A percentile compares a stretch with the other conserved stretches of the same genome.
Evolutionary conservation across 2,888 invertebrate species (phyloP).

Genomic region (Aethes cnicana): DNA sequence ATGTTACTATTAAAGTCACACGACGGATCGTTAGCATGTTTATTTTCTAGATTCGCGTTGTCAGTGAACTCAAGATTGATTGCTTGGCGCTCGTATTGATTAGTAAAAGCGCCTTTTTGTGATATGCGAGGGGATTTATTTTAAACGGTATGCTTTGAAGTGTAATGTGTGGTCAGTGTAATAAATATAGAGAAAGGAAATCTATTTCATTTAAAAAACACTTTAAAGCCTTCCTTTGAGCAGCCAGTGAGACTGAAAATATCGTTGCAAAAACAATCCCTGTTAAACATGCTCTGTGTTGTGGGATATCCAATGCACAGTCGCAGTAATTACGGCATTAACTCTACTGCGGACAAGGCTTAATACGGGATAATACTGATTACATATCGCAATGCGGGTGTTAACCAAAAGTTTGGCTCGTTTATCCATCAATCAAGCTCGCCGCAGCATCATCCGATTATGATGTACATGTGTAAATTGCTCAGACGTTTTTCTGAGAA

Average conservation of each 20-base stretch:
- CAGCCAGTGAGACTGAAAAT: too few relatives aligned
- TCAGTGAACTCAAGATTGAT: neutral
- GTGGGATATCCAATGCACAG: constrained; percentile 12
- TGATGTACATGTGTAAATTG: constrained; percentile 37
- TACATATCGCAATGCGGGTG: constrained; percentile 59
- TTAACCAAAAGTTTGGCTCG: constrained; percentile 49
- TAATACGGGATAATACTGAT: constrained; percentile 59
- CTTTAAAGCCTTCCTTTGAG: too few relatives aligned
- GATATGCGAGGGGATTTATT: too few relatives aligned
- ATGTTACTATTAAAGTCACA: constrained; percentile 9
- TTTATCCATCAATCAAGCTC: constrained; percentile 53
- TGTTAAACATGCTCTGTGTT: neutral
- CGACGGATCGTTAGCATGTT: neutral
- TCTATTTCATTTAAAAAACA: too few relatives aligned
- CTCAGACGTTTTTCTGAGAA: neutral
- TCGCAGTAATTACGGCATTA: constrained; percentile 58
- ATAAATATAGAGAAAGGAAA: too few relatives aligned
- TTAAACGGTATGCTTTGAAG: too few relatives aligned
- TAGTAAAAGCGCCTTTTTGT: neutral
- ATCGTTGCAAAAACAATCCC: neutral
- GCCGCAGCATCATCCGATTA: constrained; percentile 42
- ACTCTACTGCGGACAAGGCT: constrained; percentile 54
- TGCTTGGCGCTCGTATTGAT: too few relatives aligned
- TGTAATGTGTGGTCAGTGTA: too few relatives aligned
- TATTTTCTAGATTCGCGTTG: neutral